A percentile compares a stretch with the other conserved stretches of the same genome.
phyloP scores from a whole-genome alignment of 2,797 vertebrate genomes.

The Aeoliscus strigatus region DNA sequence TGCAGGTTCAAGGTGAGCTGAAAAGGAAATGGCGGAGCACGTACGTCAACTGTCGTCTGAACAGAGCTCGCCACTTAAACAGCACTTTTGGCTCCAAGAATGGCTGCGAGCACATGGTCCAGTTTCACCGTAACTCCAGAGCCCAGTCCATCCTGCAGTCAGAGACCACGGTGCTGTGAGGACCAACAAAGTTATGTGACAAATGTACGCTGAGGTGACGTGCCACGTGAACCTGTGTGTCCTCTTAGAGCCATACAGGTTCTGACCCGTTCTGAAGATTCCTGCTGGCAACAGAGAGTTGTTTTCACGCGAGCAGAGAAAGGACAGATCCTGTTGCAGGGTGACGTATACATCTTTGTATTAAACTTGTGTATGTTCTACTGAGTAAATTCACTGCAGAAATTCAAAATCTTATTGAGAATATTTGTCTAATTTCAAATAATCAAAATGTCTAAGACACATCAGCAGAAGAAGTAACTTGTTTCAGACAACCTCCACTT shows the following conservation, averaged over 20 bases:
- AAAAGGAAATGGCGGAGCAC: constrained; percentile 85
- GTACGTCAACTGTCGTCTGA: constrained; percentile 72
- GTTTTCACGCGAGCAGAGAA: constrained; percentile 1
- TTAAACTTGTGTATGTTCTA: constrained; percentile 10
- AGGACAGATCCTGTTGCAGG: background rate
- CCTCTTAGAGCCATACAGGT: no score
- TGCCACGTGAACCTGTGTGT: no score
- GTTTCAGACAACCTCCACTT: no score
- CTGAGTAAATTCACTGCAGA: background rate
- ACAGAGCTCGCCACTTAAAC: constrained; percentile 69
- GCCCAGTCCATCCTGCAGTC: constrained; percentile 88
- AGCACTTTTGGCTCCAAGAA: constrained; percentile 78
- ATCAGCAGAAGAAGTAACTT: no score
- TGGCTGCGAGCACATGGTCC: constrained; percentile 77
- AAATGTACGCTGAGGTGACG: no score
- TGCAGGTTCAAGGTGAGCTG: constrained; percentile 88
- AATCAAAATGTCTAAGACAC: no score
- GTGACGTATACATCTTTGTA: background rate
- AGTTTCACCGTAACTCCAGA: constrained; percentile 75
- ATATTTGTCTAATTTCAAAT: no score
- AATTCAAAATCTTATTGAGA: no score
- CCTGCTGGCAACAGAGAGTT: constrained; percentile 4
- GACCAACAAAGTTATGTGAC: background rate
- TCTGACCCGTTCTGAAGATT: background rate
- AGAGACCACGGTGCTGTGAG: constrained; percentile 81